phyloP scores from a whole-genome alignment of 2,888 invertebrate species.

The Nemapogon koenigi region DNA sequence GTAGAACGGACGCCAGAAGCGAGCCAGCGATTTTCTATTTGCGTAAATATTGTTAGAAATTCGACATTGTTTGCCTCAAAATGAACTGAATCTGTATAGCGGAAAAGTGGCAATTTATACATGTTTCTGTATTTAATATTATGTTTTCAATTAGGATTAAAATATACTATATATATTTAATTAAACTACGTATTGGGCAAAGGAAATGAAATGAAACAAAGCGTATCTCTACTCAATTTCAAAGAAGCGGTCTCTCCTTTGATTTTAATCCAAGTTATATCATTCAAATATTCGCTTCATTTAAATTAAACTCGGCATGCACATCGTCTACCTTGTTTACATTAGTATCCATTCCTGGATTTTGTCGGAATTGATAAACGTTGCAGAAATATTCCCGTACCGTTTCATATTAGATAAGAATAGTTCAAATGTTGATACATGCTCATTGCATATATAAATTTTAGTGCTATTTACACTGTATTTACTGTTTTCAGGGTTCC shows the following conservation, averaged over 20 bases:
- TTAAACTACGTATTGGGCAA: too few species aligned
- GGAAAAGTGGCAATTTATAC: constrained; percentile 6
- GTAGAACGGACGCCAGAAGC: constrained; percentile 40
- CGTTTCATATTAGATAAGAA: neutral
- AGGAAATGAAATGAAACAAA: constrained; percentile 26
- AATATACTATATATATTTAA: too few species aligned
- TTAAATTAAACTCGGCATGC: constrained; percentile 7
- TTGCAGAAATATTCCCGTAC: neutral
- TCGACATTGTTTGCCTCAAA: constrained; percentile 8
- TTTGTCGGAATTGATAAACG: neutral
- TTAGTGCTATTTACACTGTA: too few species aligned
- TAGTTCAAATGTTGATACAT: too few species aligned
- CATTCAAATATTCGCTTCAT: constrained; percentile 13
- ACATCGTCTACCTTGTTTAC: too few species aligned
- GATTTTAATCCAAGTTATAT: constrained; percentile 36
- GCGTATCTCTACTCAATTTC: constrained; percentile 8
- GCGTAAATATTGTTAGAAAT: constrained; percentile 10
- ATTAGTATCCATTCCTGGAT: too few species aligned
- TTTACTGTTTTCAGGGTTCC: too few species aligned
- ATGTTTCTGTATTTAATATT: too few species aligned
- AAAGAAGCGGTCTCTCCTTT: constrained; percentile 19
- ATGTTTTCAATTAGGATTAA: too few species aligned
- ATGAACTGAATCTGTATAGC: constrained; percentile 6
- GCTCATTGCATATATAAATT: too few species aligned
- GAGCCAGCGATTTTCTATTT: constrained; percentile 44